Evolutionary conservation across 2,888 invertebrate species (phyloP).

Genomic region (Philonicus albiceps): DNA sequence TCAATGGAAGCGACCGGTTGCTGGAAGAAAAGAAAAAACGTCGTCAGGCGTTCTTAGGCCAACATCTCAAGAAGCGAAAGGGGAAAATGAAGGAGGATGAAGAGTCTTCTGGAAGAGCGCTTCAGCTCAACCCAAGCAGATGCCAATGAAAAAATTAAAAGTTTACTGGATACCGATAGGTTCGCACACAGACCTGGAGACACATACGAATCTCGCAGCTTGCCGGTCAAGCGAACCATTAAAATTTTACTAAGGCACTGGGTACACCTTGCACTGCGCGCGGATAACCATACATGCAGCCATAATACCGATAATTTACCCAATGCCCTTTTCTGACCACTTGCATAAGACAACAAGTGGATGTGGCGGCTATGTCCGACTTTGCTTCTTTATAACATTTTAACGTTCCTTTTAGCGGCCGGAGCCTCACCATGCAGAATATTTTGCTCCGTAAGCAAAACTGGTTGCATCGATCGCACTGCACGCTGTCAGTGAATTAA

Average conservation of each 20-base stretch:
- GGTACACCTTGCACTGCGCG: constrained; percentile 24
- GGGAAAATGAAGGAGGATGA: constrained; percentile 23
- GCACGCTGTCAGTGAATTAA: not conserved
- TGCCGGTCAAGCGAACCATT: constrained; percentile 16
- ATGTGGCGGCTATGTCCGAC: not conserved
- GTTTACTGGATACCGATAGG: constrained; percentile 31
- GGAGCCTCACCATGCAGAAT: not conserved
- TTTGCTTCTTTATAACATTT: not conserved
- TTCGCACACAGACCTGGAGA: constrained; percentile 40
- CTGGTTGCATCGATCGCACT: not conserved
- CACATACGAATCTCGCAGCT: not conserved
- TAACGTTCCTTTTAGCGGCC: not conserved
- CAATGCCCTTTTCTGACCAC: constrained; percentile 32
- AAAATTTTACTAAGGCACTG: constrained; percentile 41
- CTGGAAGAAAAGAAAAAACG: not conserved
- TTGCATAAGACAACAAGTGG: constrained; percentile 12
- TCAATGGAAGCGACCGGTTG: constrained; percentile 27
- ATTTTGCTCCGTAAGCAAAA: not conserved
- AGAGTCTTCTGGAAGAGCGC: constrained; percentile 19
- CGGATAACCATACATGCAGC: not conserved
- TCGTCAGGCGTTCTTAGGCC: not conserved
- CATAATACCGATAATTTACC: constrained; percentile 22
- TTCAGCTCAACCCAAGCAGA: not conserved
- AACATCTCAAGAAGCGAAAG: not conserved
- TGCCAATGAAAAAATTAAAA: constrained; percentile 37